A percentile compares a stretch with the other conserved stretches of the same genome.
phyloP scores from a whole-genome alignment of 2,113 vertebrate species.

The Mohoua ochrocephala region DNA sequence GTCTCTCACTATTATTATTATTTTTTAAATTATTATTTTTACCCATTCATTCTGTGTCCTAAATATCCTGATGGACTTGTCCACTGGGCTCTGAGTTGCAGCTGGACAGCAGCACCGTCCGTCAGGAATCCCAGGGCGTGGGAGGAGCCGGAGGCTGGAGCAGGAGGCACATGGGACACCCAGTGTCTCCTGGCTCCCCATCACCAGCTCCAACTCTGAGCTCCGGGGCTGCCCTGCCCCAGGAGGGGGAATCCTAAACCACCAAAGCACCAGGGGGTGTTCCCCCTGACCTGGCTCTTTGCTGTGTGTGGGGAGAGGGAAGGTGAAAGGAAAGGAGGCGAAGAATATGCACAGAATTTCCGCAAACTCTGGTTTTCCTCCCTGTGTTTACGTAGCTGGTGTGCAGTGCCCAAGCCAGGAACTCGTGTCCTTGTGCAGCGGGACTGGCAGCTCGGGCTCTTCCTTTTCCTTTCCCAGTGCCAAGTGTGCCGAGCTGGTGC shows the following conservation, averaged over 20 bases:
- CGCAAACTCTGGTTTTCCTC: not conserved
- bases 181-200: accelerated
- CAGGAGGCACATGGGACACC: accelerated
- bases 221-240: not conserved
- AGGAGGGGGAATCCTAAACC: not conserved
- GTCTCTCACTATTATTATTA: accelerated
- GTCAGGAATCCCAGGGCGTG: not conserved
- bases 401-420: not conserved
- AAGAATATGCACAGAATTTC: not conserved
- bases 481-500: not conserved
- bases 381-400: not conserved
- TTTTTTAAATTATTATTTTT: not conserved
- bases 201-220: not conserved
- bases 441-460: not conserved
- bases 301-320: not conserved
- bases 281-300: not conserved
- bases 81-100: too few species aligned
- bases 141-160: not conserved
- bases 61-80: not conserved
- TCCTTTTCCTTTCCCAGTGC: not conserved
- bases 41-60: not conserved
- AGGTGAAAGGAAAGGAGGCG: not conserved
- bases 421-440: accelerated
- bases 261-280: accelerated
- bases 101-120: not conserved